Base-by-base conservation (phyloP, 1,140 invertebrate genomes). In the Rhyacophila brunnea region DNA sequence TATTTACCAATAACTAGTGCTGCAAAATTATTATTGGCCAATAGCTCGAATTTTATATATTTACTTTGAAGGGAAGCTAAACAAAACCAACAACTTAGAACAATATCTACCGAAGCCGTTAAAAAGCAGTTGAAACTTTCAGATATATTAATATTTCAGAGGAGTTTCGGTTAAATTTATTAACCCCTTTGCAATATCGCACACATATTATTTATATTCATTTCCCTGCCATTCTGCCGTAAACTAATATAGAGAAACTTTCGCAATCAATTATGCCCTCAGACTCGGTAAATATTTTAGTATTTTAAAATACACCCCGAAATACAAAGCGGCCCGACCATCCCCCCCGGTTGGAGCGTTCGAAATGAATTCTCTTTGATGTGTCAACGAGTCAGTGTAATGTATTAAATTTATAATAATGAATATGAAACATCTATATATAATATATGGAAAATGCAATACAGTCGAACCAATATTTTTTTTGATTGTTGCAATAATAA, bases 181-280 rank as follows among this genome's bases (percentile, higher is more conserved):
- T 13, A 48, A 28, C 10, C 11, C 9, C 6, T 48, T 48, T n/a
- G n/a, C n/a, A n/a, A n/a, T n/a, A n/a, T n/a, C 46, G 13, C 11
- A 14, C 15, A 19, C 20, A 13, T 19, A 35, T n/a, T n/a, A n/a
- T 40, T 10, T 28, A 43, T 10, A 43, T 38, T 9, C 28, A 36
- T 13, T 14, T 28, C n/a, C 18, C n/a, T 10, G 23, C 18, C 17
- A 7, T 28, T 19, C 5, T 9, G 9, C 35, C n/a, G 15, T 43
- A 36, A 18, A 28, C 23, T 28, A 28, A 28, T 28, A 28, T 28
- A 28, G 6, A 20, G 45, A 55, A 46, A 15, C 36, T 43, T 42
- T 17, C 14, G 20, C 42, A 46, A 45, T 55, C 45, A 55, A 55
- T 55, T 55, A 55, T 55, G 42, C 42, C 20, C 42, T 55, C 52